Base-by-base conservation (phyloP, 2,888 invertebrate species). In the Cheilosia variabilis region DNA sequence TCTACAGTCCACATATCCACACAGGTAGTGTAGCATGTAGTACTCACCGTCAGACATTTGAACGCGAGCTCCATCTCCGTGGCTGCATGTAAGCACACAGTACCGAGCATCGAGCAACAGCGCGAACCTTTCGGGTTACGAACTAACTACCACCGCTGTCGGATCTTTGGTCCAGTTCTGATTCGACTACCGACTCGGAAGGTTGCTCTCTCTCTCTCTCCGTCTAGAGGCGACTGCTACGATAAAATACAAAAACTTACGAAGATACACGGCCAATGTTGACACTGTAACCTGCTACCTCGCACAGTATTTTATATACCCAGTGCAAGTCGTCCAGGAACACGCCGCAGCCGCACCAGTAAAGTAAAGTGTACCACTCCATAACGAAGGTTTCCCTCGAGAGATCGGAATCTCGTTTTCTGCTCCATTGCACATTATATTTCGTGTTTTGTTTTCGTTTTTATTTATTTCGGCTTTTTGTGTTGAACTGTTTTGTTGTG, bases 141-240 rank as follows among this genome's bases (percentile, higher is more conserved):
- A 65, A 55, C 73, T 81, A 84, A 79, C 84, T 79, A 80, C 80
- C 76, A 76, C 76, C 76, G 86, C 63, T 62, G 81, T 81, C 47
- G 86, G 68, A 86, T 81, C 81, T 72, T 76, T 86, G 86, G 86
- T 86, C 86, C 86, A 86, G 86, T 86, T 86, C 86, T 86, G 80
- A 86, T 86, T 86, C 86, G 81, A 86, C 86, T 86, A 86, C 81
- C 86, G 86, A 81, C 81, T 81, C 81, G 86, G 81, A 80, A 86
- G 86, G 86, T 86, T 86, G 86, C 76, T 81, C 86, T 86, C 76
- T 81, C 80, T 68, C 65, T 69, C 41, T 63, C 19, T 62, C 31
- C 31, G 31, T 31, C 31, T 31, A 58, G 73, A 37, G 53, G 53
- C 77, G 60, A 76, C 60, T 50, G 60, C 53, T 43, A 55, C 58